Conservation (phyloP, 2,113 vertebrate genomes). For the Athene noctua region DNA sequence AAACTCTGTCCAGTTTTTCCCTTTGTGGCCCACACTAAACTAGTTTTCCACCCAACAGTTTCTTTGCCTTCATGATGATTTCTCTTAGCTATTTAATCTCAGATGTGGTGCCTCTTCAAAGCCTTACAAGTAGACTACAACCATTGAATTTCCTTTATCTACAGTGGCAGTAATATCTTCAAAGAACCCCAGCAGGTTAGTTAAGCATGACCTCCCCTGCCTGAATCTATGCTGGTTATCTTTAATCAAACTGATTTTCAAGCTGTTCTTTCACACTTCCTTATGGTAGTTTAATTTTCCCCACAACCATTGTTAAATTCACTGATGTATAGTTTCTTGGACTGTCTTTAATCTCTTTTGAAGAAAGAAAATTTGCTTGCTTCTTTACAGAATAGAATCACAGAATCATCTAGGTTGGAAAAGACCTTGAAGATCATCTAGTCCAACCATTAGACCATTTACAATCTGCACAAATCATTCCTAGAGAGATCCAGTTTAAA, state of each 20-base stretch:
- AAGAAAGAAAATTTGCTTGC: not conserved
- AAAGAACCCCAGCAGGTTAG: slow-evolving; percentile 33
- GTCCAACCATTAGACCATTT: no score
- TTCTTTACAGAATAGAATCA: not conserved
- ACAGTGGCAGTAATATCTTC: slow-evolving; percentile 1
- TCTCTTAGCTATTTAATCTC: slow-evolving; percentile 12
- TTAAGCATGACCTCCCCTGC: slow-evolving; percentile 38
- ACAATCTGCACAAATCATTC: not conserved
- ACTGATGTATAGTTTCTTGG: not conserved
- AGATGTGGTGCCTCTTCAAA: not conserved
- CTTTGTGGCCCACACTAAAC: not conserved
- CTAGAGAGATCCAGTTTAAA: not conserved
- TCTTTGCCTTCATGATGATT: not conserved
- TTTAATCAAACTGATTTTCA: slow-evolving; percentile 62
- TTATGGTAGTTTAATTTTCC: slow-evolving; percentile 17
- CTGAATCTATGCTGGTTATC: slow-evolving; percentile 5
- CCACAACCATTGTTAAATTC: not conserved
- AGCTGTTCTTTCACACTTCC: slow-evolving; percentile 52
- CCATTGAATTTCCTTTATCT: slow-evolving; percentile 15
- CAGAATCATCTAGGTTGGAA: no score
- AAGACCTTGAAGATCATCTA: no score
- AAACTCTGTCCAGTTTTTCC: not conserved
- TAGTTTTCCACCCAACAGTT: not conserved
- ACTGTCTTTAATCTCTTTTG: not conserved
- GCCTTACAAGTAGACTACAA: not conserved